Percentiles rank a stretch among this genome's conserved stretches.
Evolutionary conservation across 2,797 vertebrate genomes (phyloP).

Genomic region (Lepidocolaptes lacrymiger): DNA sequence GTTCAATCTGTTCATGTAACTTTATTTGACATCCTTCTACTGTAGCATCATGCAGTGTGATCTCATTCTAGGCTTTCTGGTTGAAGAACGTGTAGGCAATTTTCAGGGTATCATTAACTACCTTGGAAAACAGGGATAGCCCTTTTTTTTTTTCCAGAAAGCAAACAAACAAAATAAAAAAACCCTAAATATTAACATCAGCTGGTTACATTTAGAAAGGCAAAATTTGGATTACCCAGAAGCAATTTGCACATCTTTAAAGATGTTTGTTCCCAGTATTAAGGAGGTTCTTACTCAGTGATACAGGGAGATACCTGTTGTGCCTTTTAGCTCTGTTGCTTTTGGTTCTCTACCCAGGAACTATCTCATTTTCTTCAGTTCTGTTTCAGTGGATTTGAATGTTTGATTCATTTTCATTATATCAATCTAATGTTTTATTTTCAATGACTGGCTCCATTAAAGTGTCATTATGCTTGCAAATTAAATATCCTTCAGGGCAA

Average conservation of each 20-base stretch:
- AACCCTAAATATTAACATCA: background rate
- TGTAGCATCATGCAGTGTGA: rapidly evolving
- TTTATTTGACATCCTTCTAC: background rate
- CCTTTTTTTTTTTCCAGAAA: background rate
- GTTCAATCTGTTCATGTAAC: background rate
- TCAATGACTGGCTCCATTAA: background rate
- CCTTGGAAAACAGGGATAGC: background rate
- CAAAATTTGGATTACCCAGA: background rate
- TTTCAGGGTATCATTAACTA: background rate
- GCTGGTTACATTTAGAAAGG: background rate
- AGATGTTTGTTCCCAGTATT: background rate
- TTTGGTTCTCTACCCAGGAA: background rate
- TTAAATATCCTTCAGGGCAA: background rate
- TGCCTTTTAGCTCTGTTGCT: background rate
- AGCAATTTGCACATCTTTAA: background rate
- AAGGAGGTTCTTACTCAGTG: background rate
- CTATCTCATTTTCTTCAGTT: background rate
- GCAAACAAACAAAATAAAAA: background rate
- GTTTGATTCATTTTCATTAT: background rate
- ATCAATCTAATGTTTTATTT: background rate
- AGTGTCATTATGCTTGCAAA: background rate
- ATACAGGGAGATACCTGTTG: background rate
- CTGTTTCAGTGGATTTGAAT: background rate
- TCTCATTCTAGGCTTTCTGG: background rate
- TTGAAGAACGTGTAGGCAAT: background rate